Percentiles rank a stretch among this genome's conserved stretches.
phyloP scores from a whole-genome alignment of 1,140 invertebrate species.

The Drosophila virilis region DNA sequence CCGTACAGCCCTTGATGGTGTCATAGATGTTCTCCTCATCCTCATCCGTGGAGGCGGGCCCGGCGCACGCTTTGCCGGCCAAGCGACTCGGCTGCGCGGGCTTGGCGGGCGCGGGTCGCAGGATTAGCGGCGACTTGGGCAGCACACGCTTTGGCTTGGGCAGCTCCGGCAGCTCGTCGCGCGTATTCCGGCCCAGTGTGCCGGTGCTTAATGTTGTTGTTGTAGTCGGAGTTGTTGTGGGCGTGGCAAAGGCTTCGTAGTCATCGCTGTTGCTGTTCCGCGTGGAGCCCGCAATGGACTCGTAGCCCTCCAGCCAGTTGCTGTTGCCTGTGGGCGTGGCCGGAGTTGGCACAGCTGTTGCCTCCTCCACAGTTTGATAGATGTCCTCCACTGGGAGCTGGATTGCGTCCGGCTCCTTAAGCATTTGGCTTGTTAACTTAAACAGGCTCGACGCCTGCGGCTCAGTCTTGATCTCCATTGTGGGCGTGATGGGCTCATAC shows the following conservation, averaged over 20 bases:
- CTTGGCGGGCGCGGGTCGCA: constrained; percentile 60
- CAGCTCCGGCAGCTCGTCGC: constrained; percentile 71
- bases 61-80: neutral
- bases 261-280: constrained; percentile 46
- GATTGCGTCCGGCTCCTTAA: constrained; percentile 4
- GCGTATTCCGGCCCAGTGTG: constrained; percentile 69
- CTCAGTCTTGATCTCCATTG: constrained; percentile 63
- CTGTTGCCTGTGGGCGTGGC: constrained; percentile 11
- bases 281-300: constrained; percentile 70
- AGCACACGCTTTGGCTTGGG: constrained; percentile 76
- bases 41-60: constrained; percentile 24
- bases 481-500: constrained; percentile 73
- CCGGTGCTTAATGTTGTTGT: constrained; percentile 12
- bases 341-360: neutral
- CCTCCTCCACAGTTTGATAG: constrained; percentile 75
- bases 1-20: constrained; percentile 85
- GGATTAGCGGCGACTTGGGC: constrained; percentile 51
- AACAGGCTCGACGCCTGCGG: constrained; percentile 58
- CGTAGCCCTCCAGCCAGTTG: constrained; percentile 74
- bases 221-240: constrained; percentile 15
- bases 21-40: constrained; percentile 86
- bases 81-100: constrained; percentile 31
- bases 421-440: constrained; percentile 44
- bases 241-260: constrained; percentile 71
- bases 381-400: constrained; percentile 13